Evolutionary conservation across 2,797 vertebrate genomes (phyloP).

Genomic region (Phyllotis vaccarum): DNA sequence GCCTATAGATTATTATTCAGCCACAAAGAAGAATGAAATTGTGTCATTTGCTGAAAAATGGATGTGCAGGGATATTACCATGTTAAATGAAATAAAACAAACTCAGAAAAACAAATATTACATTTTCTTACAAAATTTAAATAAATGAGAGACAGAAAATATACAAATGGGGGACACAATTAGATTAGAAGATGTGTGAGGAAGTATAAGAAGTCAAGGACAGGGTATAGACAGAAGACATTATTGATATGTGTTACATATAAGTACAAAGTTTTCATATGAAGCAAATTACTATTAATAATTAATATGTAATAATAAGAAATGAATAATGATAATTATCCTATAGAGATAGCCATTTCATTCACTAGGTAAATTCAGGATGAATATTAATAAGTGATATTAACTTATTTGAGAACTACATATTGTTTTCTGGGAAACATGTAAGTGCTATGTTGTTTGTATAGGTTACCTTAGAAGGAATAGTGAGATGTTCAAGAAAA

Average conservation of each 20-base stretch:
- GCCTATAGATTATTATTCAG: not conserved
- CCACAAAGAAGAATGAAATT: not conserved
- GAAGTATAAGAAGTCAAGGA: not conserved
- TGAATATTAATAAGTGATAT: not conserved
- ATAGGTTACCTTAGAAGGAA: not conserved
- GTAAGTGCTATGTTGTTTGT: not conserved
- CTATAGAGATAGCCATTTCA: not conserved
- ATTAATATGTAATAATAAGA: not conserved
- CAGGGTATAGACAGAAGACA: not conserved
- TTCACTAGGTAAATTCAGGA: not conserved
- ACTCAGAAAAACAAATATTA: not conserved
- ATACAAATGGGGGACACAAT: not conserved
- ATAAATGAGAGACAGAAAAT: not conserved
- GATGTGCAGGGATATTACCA: too few species aligned
- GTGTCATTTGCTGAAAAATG: not conserved
- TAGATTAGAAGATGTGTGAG: not conserved
- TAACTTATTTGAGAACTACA: not conserved
- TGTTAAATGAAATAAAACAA: not conserved
- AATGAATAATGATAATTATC: not conserved
- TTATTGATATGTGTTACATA: not conserved
- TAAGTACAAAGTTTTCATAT: not conserved
- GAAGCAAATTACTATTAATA: not conserved
- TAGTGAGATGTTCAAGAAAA: not conserved
- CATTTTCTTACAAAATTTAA: not conserved
- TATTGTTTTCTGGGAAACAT: not conserved